Base-by-base conservation (phyloP, 2,797 vertebrate species). In the Lacerta viridis region DNA sequence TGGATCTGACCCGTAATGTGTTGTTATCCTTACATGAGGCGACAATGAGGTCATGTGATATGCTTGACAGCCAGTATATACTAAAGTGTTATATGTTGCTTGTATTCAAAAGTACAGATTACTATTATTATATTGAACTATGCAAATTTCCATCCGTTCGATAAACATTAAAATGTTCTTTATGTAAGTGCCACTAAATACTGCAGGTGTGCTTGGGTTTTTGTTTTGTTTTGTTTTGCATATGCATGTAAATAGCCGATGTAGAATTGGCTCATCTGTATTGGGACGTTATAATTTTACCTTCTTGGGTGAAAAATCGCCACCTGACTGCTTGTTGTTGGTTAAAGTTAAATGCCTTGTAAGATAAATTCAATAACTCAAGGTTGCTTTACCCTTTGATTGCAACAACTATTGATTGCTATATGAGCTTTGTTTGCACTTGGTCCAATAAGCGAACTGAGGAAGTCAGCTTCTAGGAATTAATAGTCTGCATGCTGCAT, bases 291-390 rank as follows among this genome's bases (percentile, higher is more conserved):
- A 25, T 72, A 46, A 33, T 27, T 84, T 80, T 61, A 72, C n/a
- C 23, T 39, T 43, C 33, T n/a, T 71, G 25, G 83, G 86, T 64
- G 7, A 81, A 81, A 50, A 74, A 33, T 29, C 43, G n/a, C 61
- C 10, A 8, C 25, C 29, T 18, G n/a, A 41, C 39, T 20, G 29
- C 29, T 77, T 61, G 41, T 29, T 71, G 75, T 64, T 86, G 46
- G 29, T 78, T 86, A 77, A 78, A 82, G 13, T 29, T 86, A 68
- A 86, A 50, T 86, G 27, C 27, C 33, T 17, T 82, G 33, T 83
- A 76, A 55, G 43, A 85, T 81, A 85, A 86, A 82, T 69, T 68
- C 55, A 82, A 43, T 80, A 41, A 74, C n/a, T 71, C 25, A 41
- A 78, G 46, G 25, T 23, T 78, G 55, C 72, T 79, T 86, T 6